A percentile compares a stretch with the other conserved stretches of the same genome.
These are phyloP conservation scores for Corbicula japonica DNA, from an alignment of 2,888 invertebrate species.

Conservation along the genomic window DNA sequence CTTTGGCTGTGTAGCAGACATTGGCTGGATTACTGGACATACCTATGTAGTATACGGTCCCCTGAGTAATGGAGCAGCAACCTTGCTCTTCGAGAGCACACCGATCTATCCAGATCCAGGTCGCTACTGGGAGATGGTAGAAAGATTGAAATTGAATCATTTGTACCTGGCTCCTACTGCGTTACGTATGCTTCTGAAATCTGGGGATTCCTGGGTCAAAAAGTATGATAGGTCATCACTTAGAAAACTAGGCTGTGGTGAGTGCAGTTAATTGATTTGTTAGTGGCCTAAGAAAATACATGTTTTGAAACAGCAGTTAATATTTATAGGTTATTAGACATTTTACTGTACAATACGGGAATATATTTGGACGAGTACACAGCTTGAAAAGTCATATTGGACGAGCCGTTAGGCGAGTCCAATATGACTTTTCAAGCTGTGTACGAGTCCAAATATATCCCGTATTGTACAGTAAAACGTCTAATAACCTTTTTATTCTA, in stretches of 20 bases:
- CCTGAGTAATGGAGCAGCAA: constrained; percentile 87
- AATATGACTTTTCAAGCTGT: too few relatives aligned
- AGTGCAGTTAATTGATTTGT: constrained; percentile 7
- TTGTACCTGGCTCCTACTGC: constrained; percentile 88
- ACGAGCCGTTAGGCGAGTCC: too few relatives aligned
- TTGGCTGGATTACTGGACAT: constrained; percentile 88
- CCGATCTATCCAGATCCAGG: constrained; percentile 88
- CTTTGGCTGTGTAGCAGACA: constrained; percentile 88
- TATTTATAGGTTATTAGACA: too few relatives aligned
- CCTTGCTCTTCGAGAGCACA: constrained; percentile 88
- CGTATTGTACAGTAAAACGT: too few relatives aligned
- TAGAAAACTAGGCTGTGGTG: constrained; percentile 79
- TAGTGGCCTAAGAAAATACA: neutral
- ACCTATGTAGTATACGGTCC: constrained; percentile 88
- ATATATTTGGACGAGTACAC: too few relatives aligned
- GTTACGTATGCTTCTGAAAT: constrained; percentile 87
- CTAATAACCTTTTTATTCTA: too few relatives aligned
- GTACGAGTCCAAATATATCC: too few relatives aligned
- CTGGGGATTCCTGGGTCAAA: constrained; percentile 85
- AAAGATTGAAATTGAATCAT: constrained; percentile 87
- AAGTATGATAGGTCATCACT: constrained; percentile 87
- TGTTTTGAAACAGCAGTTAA: too few relatives aligned
- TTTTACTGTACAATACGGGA: too few relatives aligned
- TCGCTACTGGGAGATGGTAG: constrained; percentile 88
- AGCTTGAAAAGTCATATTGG: too few relatives aligned